Percentiles rank a stretch among this genome's conserved stretches.
phyloP scores from a whole-genome alignment of 2,113 vertebrate species.

The Microcebus griseorufus region DNA sequence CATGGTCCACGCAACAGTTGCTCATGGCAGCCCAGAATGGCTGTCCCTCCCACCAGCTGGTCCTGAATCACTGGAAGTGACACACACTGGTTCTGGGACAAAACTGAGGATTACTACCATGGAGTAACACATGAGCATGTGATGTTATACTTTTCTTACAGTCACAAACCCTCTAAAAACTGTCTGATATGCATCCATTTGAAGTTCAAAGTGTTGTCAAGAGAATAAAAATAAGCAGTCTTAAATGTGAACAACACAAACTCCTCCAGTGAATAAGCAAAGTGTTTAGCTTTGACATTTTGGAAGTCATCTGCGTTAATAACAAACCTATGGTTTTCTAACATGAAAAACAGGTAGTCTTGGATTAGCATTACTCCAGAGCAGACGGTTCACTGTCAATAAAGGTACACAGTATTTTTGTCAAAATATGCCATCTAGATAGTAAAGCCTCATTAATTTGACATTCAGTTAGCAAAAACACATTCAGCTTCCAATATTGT shows the following conservation, averaged over 20 bases:
- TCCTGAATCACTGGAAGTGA: slow-evolving; percentile 45
- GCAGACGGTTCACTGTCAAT: background rate
- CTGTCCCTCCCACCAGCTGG: background rate
- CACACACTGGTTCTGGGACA: background rate
- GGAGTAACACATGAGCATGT: background rate
- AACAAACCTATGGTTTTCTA: background rate
- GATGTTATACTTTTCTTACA: background rate
- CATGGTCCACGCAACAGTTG: background rate
- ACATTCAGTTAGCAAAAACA: slow-evolving; percentile 57
- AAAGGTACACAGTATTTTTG: background rate
- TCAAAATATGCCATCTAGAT: slow-evolving; percentile 28
- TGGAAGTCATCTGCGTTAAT: background rate
- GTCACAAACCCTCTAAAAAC: background rate
- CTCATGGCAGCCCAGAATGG: background rate
- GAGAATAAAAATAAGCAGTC: slow-evolving; percentile 9
- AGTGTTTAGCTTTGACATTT: background rate
- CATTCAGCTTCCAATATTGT: background rate
- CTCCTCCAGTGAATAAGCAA: background rate
- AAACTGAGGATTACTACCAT: background rate
- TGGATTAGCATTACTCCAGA: background rate
- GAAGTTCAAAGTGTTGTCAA: background rate
- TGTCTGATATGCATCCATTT: background rate
- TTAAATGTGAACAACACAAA: background rate
- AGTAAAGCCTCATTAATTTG: slow-evolving; percentile 41
- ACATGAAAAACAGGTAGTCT: background rate